Evolutionary conservation across 2,888 invertebrate species (phyloP), one percentile per base, ranked within the genome.

Genomic region (Leptogaster cylindrica): DNA sequence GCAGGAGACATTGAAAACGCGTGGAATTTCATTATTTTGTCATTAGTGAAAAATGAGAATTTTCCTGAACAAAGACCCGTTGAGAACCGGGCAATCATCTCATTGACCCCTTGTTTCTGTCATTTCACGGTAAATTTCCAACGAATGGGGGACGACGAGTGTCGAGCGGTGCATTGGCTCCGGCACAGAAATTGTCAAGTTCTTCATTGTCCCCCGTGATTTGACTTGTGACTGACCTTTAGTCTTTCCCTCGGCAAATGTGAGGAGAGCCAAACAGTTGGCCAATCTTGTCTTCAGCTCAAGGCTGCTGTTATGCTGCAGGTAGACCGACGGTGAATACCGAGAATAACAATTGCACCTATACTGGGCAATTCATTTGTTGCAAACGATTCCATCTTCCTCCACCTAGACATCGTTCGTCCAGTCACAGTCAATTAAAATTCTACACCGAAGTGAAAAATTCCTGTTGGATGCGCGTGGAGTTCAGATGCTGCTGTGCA

Each of bases 371-470:
- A 36, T 46, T 46, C 64, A 50, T 64, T 48, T 50, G 46, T 25
- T 31, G 58, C 46, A 55, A 61, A 61, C 46, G 63, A 55, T 68
- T 51, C 67, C 55, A 55, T 55, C 55, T 55, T 55, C 36, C 8
- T 20, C 39, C 23, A n/a, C 23, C 36, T 12, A 33, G 36, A 55
- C 55, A 28, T 27, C 50, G 50, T 36, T 39, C 36, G 39, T 55
- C 55, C 44, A 52, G 50, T 36, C 36, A 25, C 51, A 68, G 68
- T 68, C 68, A 68, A 68, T 68, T 68, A 68, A 68, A 68, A 68
- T 68, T 68, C 68, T 68, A 58, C 68, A 48, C 46, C 46, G 55
- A 61, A 68, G 63, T 68, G 55, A 48, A 58, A 46, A 68, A 48
- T 44, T 64, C 64, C 46, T 66, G 25, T 46, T 64, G 23, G 31